Evolutionary conservation across 2,888 invertebrate genomes (phyloP).

Genomic region (Cylloceria caligata): DNA sequence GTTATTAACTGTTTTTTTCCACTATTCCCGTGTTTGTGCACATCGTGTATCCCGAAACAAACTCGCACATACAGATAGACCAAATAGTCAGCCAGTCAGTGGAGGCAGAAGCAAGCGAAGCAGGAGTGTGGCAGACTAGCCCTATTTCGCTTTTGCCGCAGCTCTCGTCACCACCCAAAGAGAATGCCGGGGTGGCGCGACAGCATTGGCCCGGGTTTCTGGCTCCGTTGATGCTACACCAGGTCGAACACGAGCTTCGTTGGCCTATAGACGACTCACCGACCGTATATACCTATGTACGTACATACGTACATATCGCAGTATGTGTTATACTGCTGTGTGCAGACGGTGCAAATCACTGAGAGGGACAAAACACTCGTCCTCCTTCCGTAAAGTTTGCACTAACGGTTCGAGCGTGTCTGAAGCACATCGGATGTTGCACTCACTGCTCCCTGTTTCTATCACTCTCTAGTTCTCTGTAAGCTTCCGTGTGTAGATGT

Average conservation of each 20-base stretch:
- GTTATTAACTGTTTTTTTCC: too few relatives aligned
- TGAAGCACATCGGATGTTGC: conserved; percentile 28
- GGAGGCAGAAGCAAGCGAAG: conserved; percentile 36
- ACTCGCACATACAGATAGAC: neutral
- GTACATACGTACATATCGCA: conserved; percentile 19
- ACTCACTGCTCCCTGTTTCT: conserved; percentile 13
- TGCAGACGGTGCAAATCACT: conserved; percentile 83
- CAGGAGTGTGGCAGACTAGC: conserved; percentile 38
- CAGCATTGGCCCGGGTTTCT: conserved; percentile 42
- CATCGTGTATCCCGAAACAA: conserved; percentile 43
- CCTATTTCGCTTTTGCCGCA: conserved; percentile 49
- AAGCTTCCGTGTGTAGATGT: conserved; percentile 48
- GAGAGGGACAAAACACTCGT: conserved; percentile 80
- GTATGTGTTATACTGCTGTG: conserved; percentile 75
- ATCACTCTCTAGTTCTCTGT: conserved; percentile 6
- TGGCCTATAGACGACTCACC: conserved; percentile 50
- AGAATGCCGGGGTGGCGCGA: conserved; percentile 53
- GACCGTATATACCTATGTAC: conserved; percentile 30
- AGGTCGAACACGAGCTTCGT: conserved; percentile 47
- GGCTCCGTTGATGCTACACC: conserved; percentile 33
- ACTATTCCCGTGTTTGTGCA: conserved; percentile 34
- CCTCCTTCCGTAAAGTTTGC: conserved; percentile 77
- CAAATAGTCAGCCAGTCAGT: neutral
- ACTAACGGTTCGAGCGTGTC: conserved; percentile 60
- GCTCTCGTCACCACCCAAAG: conserved; percentile 63